Base-by-base conservation (phyloP, 2,113 vertebrate species). In the Noturus placidus region DNA sequence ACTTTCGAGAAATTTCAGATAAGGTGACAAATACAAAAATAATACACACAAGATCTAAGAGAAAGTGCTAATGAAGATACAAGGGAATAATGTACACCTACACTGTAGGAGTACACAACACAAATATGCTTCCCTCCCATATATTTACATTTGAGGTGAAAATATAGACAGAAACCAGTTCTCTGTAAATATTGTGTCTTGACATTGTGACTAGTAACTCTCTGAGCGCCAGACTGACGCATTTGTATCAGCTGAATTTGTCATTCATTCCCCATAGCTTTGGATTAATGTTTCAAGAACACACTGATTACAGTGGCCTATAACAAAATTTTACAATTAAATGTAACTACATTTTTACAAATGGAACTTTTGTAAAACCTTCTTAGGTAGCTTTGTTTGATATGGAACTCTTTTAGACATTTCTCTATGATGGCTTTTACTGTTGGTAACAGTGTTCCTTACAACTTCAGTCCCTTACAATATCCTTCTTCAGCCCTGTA, bases 101-200 rank as follows among this genome's bases (percentile, higher is more conserved):
- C 33, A 63, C 56, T 52, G 61, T 42, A 38, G 61, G 74, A 63
- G 56, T 4, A 63, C 56, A 50, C 15, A 15, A 65, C 52, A 63
- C 70, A 42, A 3, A 67, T 46, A 38, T 38, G 50, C 38, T 20
- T 11, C 27, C 30, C 25, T 77, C 52, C 82, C 27, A 86, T 72
- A 63, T 84, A 59, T 88, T 88, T 88, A 35, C 61, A 79, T 88
- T 88, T 69, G 61, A 74, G 69, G 54, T 61, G 69, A 25, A 86
- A 78, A 70, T 83, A 69, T n/a, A 4, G 82, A 57, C 25, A 67
- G 79, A 88, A 87, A 90, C 89, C 76, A 84, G 89, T 87, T 80
- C 54, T 90, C 65, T 90, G 85, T 87, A 81, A 84, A 90, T 87
- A 86, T 78, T 52, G 57, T 46, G 13, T 17, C 33, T 84, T 79